These are phyloP conservation scores for Caenorhabditis angaria DNA, from an alignment of 2,888 invertebrate species.

Conservation along the genomic window DNA sequence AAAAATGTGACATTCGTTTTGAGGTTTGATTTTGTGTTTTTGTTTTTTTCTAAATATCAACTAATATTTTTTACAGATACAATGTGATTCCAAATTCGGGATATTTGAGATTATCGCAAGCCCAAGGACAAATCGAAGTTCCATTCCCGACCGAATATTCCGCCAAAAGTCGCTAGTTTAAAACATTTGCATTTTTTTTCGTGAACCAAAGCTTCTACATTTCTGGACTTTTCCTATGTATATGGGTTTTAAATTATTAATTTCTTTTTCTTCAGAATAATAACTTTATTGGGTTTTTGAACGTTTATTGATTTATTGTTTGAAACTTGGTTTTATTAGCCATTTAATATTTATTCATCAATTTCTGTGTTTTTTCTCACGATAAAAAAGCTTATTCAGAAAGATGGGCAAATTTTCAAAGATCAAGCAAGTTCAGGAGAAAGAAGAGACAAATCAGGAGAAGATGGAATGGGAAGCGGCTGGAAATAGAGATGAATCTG, in stretches of 20 bases:
- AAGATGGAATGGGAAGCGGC: slow-evolving; percentile 45
- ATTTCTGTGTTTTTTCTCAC: not conserved
- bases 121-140: slow-evolving; percentile 85
- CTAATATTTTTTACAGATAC: slow-evolving; percentile 42
- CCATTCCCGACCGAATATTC: slow-evolving; percentile 90
- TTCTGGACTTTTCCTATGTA: not conserved
- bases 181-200: not conserved
- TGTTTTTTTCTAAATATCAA: not conserved
- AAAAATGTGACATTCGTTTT: slow-evolving; percentile 92
- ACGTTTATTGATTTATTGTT: slow-evolving; percentile 1
- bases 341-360: not conserved
- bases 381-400: not conserved
- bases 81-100: slow-evolving; percentile 99
- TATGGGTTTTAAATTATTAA: slow-evolving; percentile 8
- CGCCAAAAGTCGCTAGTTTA: slow-evolving; percentile 19
- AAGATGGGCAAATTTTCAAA: slow-evolving; percentile 54
- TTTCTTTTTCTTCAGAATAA: not conserved
- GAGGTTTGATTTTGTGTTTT: slow-evolving; percentile 81
- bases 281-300: not conserved
- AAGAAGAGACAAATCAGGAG: slow-evolving; percentile 28
- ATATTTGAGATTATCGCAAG: slow-evolving; percentile 84
- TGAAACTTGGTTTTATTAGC: slow-evolving; percentile 4
- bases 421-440: slow-evolving; percentile 45
- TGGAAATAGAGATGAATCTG: slow-evolving; percentile 30
- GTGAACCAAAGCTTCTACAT: slow-evolving; percentile 6